Conservation (phyloP, 2,113 vertebrate genomes). For the Zapus hudsonius region DNA sequence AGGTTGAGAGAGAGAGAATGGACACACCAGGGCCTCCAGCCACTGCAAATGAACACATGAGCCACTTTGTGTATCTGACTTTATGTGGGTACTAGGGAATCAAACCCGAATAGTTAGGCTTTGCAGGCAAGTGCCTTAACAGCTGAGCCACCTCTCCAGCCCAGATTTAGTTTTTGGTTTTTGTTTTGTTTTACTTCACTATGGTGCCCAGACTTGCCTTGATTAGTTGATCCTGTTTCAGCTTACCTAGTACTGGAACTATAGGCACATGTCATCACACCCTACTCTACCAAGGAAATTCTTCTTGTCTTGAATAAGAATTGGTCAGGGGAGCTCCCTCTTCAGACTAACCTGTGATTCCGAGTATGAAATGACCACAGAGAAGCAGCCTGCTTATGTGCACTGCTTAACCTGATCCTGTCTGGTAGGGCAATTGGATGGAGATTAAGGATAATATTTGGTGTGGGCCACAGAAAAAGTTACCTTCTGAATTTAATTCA, state of each 20-base stretch:
- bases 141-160: no score
- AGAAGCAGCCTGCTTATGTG: not conserved
- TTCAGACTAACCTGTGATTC: not conserved
- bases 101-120: no score
- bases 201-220: not conserved
- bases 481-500: not conserved
- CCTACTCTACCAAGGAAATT: not conserved
- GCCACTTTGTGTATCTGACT: no score
- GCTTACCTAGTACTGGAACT: not conserved
- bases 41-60: no score
- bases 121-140: no score
- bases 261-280: no score
- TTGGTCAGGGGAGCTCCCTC: not conserved
- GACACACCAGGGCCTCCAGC: no score
- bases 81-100: no score
- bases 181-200: not conserved
- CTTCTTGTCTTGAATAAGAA: constrained; percentile 33
- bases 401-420: not conserved
- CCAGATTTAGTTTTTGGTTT: not conserved
- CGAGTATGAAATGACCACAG: not conserved
- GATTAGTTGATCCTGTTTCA: not conserved
- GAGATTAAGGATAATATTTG: not conserved
- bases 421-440: not conserved
- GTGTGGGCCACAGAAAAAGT: not conserved
- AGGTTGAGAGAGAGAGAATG: no score